Evolutionary conservation across 2,888 invertebrate genomes (phyloP).

Genomic region (Tolmerus cingulatus): DNA sequence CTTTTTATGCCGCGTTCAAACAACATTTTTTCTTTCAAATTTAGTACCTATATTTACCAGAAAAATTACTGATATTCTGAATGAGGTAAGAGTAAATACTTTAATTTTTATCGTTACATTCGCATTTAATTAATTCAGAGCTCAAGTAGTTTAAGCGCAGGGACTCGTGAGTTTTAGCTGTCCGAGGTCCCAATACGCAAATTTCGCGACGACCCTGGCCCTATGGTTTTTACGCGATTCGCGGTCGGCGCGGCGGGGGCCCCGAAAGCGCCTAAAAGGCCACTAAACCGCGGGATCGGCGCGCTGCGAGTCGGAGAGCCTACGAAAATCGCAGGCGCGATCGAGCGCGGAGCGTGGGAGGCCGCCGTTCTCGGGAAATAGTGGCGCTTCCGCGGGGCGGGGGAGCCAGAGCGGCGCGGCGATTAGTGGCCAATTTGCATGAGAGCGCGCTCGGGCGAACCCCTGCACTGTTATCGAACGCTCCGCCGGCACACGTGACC

Average conservation of each 20-base stretch:
- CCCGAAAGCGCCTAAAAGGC: not conserved
- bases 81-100: too few species aligned
- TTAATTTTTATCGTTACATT: not conserved
- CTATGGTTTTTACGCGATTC: not conserved
- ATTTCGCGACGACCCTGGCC: not conserved
- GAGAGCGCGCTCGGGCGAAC: not conserved
- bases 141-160: too few species aligned
- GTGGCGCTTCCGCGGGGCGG: not conserved
- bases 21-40: too few species aligned
- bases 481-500: not conserved
- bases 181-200: not conserved
- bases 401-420: not conserved
- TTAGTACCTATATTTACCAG: too few species aligned
- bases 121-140: not conserved
- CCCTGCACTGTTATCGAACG: constrained; percentile 19
- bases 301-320: not conserved
- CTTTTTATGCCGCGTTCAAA: too few species aligned
- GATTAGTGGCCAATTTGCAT: not conserved
- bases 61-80: too few species aligned
- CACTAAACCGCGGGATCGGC: not conserved
- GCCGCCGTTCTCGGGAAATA: not conserved
- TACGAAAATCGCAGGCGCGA: not conserved
- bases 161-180: not conserved
- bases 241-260: not conserved
- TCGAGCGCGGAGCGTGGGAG: not conserved